Conservation (phyloP, 2,113 vertebrate species). For the Trinectes maculatus region DNA sequence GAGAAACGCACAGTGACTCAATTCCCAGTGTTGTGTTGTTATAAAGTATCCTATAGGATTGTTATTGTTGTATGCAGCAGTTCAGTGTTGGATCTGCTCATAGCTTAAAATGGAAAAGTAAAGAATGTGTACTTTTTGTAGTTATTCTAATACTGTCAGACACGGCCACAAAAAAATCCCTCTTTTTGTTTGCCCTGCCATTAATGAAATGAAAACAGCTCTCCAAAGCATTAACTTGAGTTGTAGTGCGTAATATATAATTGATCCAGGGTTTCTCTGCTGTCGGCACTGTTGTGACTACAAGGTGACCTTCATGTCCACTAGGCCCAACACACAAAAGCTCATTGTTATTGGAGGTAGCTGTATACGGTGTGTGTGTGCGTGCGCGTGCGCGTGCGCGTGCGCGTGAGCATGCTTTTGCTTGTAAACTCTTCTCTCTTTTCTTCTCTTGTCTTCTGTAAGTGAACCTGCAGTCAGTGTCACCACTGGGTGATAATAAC, state of each 20-base stretch:
- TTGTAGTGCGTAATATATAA: no score
- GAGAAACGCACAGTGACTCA: no score
- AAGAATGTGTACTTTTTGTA: no score
- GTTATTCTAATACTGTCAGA: no score
- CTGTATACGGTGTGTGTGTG: constrained; percentile 9
- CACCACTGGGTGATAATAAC: constrained; percentile 28
- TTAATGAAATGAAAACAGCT: neutral
- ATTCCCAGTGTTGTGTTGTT: no score
- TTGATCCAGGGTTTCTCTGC: neutral
- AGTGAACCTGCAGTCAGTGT: no score
- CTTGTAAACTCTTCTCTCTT: neutral
- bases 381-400: no score
- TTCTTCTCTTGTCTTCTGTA: no score
- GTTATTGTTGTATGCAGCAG: neutral
- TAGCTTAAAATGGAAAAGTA: no score
- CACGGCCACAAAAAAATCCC: no score
- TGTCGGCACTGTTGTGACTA: constrained; percentile 16
- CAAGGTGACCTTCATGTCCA: constrained; percentile 65
- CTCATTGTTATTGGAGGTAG: constrained; percentile 26
- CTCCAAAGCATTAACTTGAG: constrained; percentile 19
- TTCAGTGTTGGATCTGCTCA: no score
- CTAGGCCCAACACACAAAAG: constrained; percentile 27
- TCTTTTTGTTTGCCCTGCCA: neutral
- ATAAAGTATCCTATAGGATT: no score
- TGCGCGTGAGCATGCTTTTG: neutral